phyloP scores from a whole-genome alignment of 2,888 invertebrate species.

The Girardia tigrina region DNA sequence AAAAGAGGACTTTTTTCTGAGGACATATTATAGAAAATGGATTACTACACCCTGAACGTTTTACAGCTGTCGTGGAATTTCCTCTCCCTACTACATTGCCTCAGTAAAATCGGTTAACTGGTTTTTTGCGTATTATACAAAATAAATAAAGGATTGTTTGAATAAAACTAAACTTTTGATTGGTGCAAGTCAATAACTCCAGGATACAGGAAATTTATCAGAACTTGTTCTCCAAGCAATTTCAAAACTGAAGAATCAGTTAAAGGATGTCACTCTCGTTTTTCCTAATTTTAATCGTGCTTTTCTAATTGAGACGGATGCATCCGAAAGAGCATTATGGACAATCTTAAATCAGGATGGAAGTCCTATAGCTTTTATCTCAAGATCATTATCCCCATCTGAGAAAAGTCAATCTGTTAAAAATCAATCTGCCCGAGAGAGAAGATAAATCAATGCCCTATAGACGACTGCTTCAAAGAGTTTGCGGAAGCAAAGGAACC shows the following conservation, averaged over 20 bases:
- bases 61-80: slow-evolving; percentile 14
- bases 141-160: slow-evolving; percentile 21
- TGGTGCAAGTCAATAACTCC: no score
- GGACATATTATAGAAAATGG: slow-evolving; percentile 3
- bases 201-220: no score
- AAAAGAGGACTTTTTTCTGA: neutral
- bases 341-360: neutral
- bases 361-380: slow-evolving; percentile 3
- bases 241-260: no score
- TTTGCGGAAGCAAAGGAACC: no score
- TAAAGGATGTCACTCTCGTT: no score
- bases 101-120: slow-evolving; percentile 15
- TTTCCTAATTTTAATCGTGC: no score
- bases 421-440: no score
- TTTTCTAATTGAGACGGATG: slow-evolving; percentile 6
- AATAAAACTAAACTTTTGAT: no score
- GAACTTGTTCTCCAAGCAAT: no score
- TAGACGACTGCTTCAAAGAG: no score
- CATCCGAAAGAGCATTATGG: neutral
- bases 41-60: slow-evolving; percentile 9
- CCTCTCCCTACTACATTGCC: slow-evolving; percentile 10
- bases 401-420: slow-evolving; percentile 23
- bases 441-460: no score
- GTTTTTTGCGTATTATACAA: slow-evolving; percentile 29
- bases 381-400: slow-evolving; percentile 1